These are phyloP conservation scores for Apotomis turbidana DNA, from an alignment of 2,888 invertebrate genomes.

Conservation along the genomic window DNA sequence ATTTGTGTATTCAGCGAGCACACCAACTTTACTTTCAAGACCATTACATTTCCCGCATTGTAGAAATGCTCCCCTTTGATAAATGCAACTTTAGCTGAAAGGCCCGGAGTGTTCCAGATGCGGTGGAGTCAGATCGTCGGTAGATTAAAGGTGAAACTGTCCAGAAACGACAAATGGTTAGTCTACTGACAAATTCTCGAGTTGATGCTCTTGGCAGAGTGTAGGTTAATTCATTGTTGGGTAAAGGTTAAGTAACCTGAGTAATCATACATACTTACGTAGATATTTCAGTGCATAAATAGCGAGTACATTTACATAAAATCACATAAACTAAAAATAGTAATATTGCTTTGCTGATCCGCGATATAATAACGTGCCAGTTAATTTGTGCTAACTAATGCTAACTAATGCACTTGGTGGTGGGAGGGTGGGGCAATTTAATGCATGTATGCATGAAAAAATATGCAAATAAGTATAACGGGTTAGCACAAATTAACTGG, in stretches of 20 bases:
- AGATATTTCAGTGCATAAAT: too few relatives aligned
- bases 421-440: too few relatives aligned
- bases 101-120: slow-evolving; percentile 17
- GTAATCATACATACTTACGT: background rate
- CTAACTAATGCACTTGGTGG: too few relatives aligned
- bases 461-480: too few relatives aligned
- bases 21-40: slow-evolving; percentile 32
- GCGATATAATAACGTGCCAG: too few relatives aligned
- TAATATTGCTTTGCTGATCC: too few relatives aligned
- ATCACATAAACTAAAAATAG: too few relatives aligned
- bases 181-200: background rate
- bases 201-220: background rate
- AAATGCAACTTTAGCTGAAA: slow-evolving; percentile 31
- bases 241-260: background rate
- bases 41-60: slow-evolving; percentile 29
- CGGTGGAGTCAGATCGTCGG: slow-evolving; percentile 11
- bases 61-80: slow-evolving; percentile 25
- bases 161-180: background rate
- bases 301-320: too few relatives aligned
- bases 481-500: too few relatives aligned
- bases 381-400: too few relatives aligned
- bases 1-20: slow-evolving; percentile 21
- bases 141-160: slow-evolving; percentile 1
- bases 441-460: too few relatives aligned
- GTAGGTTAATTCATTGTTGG: slow-evolving; percentile 8